These are phyloP conservation scores for Anguilla marmorata DNA, from an alignment of 2,797 vertebrate species.

Conservation along the genomic window DNA sequence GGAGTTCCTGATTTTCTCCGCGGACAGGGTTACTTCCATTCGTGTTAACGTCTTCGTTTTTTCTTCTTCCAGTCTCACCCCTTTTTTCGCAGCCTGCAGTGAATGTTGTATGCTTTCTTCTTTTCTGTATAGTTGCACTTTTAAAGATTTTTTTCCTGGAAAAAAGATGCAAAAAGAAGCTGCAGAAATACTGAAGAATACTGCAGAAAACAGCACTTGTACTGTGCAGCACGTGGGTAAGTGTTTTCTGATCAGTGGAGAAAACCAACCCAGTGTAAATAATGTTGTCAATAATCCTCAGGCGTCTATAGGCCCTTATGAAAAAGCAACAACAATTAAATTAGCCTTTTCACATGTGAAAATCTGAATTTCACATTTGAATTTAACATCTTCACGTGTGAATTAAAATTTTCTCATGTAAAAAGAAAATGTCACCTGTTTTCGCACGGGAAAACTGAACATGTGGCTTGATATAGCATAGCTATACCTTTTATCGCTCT, in stretches of 20 bases:
- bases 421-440: too few species aligned
- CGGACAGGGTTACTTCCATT: constrained; percentile 76
- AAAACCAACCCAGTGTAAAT: neutral
- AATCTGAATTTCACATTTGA: too few species aligned
- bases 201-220: neutral
- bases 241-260: neutral
- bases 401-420: too few species aligned
- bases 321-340: too few species aligned
- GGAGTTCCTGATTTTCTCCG: constrained; percentile 66
- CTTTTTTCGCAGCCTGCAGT: neutral
- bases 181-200: neutral
- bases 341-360: too few species aligned
- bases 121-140: neutral
- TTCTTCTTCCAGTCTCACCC: neutral
- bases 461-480: too few species aligned
- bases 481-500: too few species aligned
- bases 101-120: neutral
- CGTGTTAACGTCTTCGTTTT: constrained; percentile 65
- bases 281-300: too few species aligned
- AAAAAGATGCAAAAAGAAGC: neutral
- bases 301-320: too few species aligned
- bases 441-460: too few species aligned
- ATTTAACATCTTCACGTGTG: too few species aligned
- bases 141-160: neutral
- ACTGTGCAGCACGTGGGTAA: neutral